A percentile compares a stretch with the other conserved stretches of the same genome.
Evolutionary conservation across 30 jellyfish, hydroid and myxozoan species (phyloP).

Genomic region (Phacellophora camtschatica): DNA sequence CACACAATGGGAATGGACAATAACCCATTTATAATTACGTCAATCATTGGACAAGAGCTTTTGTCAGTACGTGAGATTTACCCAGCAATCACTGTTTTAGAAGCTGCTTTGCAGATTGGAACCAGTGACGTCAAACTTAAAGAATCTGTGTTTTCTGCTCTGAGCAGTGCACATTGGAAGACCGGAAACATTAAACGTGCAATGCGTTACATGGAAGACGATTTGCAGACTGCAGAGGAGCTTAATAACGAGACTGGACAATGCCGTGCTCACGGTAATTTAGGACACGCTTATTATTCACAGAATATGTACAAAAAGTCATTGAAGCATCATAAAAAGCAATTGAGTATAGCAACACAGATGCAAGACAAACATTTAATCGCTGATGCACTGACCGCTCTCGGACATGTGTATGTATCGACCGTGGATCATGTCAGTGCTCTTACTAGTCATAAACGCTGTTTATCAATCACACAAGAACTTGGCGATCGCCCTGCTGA

Average conservation of each 20-base stretch:
- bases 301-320: conserved; percentile 83
- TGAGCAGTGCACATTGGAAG: conserved; percentile 94
- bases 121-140: conserved; percentile 68
- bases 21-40: conserved; percentile 81
- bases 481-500: conserved; percentile 66
- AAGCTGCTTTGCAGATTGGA: conserved; percentile 90
- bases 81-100: conserved; percentile 90
- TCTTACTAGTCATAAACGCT: conserved; percentile 84
- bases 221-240: conserved; percentile 75
- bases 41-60: conserved; percentile 96
- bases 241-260: conserved; percentile 70
- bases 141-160: conserved; percentile 87
- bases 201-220: conserved; percentile 92
- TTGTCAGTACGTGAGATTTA: conserved; percentile 67
- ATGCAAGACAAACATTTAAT: conserved; percentile 44
- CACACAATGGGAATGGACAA: conserved; percentile 70
- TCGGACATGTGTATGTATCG: conserved; percentile 93
- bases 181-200: conserved; percentile 81
- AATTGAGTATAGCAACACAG: conserved; percentile 65
- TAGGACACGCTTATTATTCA: conserved; percentile 86
- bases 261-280: conserved; percentile 96
- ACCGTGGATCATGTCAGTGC: conserved; percentile 77
- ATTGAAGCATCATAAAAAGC: conserved; percentile 73
- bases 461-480: conserved; percentile 75
- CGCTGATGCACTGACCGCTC: conserved; percentile 85